phyloP scores from a whole-genome alignment of 2,888 invertebrate species.

The Volucella zonaria region DNA sequence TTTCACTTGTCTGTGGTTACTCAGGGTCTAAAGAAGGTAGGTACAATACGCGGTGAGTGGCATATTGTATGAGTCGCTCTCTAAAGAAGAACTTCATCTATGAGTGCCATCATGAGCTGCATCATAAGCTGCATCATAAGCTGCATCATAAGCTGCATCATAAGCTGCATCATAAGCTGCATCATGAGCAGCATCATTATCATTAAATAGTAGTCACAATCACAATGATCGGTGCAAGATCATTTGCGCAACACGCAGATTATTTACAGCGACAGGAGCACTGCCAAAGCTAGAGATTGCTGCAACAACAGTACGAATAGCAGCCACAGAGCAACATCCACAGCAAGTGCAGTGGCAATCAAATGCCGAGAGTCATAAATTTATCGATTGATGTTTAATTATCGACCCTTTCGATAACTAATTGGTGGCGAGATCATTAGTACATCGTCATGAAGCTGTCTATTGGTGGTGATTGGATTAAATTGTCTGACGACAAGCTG shows the following conservation, averaged over 20 bases:
- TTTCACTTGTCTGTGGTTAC: slow-evolving; percentile 28
- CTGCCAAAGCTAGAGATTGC: too few species aligned
- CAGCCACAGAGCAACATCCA: neutral
- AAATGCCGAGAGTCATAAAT: slow-evolving; percentile 42
- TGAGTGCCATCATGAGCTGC: slow-evolving; percentile 23
- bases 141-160: slow-evolving; percentile 19
- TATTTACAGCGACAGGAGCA: slow-evolving; percentile 33
- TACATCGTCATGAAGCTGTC: slow-evolving; percentile 32
- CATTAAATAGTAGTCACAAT: slow-evolving; percentile 7
- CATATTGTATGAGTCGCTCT: slow-evolving; percentile 17
- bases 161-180: slow-evolving; percentile 12
- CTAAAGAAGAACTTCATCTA: slow-evolving; percentile 7
- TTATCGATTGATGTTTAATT: slow-evolving; percentile 68
- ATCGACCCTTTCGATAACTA: slow-evolving; percentile 55
- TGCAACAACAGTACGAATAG: neutral
- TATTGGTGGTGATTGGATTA: slow-evolving; percentile 2
- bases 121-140: slow-evolving; percentile 27
- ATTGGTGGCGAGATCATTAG: slow-evolving; percentile 56
- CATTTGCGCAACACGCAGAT: slow-evolving; percentile 62
- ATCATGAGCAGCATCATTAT: slow-evolving; percentile 18
- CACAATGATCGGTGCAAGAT: slow-evolving; percentile 35
- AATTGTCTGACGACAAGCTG: slow-evolving; percentile 40
- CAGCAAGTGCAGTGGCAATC: slow-evolving; percentile 19
- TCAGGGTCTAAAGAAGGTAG: neutral
- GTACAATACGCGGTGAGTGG: slow-evolving; percentile 15